Percentiles rank a stretch among this genome's conserved stretches.
Conservation (phyloP, 2,797 vertebrate genomes). For the Melopsittacus undulatus region DNA sequence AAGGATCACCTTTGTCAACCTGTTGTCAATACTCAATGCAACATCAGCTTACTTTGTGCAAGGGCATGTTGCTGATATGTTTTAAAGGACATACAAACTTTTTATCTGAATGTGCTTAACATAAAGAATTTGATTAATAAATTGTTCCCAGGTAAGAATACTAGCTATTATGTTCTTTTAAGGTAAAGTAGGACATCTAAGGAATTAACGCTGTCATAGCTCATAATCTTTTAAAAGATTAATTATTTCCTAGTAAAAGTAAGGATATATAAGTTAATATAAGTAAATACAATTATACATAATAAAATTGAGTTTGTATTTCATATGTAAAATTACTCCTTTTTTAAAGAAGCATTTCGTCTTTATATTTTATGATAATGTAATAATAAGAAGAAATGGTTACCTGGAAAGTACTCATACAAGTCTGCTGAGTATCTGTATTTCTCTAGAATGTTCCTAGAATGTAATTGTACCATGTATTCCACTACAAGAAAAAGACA, state of each 20-base stretch:
- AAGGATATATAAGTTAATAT: not conserved
- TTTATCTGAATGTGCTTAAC: not conserved
- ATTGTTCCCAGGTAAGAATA: not conserved
- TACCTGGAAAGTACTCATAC: not conserved
- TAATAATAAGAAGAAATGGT: not conserved
- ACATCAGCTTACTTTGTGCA: rapidly evolving
- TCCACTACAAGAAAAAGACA: not conserved
- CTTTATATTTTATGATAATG: not conserved
- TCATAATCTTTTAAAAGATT: not conserved
- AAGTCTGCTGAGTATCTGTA: not conserved
- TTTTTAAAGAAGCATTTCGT: not conserved
- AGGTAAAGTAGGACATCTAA: not conserved
- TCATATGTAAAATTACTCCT: not conserved
- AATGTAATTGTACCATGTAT: conserved; percentile 15
- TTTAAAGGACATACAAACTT: not conserved
- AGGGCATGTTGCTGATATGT: not conserved
- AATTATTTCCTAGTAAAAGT: not conserved
- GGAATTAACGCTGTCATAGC: not conserved
- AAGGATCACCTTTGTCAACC: not conserved
- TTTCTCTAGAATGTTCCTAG: not conserved
- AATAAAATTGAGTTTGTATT: not conserved
- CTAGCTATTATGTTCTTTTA: not conserved
- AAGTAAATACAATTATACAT: not conserved
- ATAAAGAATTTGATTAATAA: not conserved
- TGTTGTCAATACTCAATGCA: not conserved